Evolutionary conservation across 2,888 invertebrate genomes (phyloP), one percentile per base, ranked within the genome.

Genomic region (Adelphocoris suturalis): DNA sequence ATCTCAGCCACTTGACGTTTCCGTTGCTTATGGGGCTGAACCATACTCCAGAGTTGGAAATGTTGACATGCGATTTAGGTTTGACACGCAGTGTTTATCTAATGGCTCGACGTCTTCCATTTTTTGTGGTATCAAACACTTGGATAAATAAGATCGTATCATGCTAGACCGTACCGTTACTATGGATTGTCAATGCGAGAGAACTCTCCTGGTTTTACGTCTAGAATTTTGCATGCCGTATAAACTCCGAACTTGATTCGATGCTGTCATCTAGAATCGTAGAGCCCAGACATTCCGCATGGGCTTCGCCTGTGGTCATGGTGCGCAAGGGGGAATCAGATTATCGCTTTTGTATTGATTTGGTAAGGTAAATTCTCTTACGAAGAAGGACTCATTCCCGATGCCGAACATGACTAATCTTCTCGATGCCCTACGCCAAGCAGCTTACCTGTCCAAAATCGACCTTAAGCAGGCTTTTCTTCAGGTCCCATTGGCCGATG

Each of bases 331-430:
- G 92, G 90, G 91, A 92, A 19, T 78, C 91, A 7, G 16, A 11
- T 52, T 89, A 86, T 9, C 85, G 92, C 89, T 85, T 93, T 16
- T 94, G 93, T 90, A 92, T 94, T 0, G 93, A 94, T 94, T 93
- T 90, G 90, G 93, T 12, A 90, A 91, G 37, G 80, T 93, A 0
- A 94, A 94, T 91, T 16, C 13, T 2, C n/a, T 48, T 0, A 81
- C 89, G 0, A 48, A 81, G 19, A 89, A 89, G 28, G 89, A 89
- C 37, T 78, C 89, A 11, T 81, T 81, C 57, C 89, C 89, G 14
- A 61, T 89, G 61, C 89, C 89, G n/a, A 61, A 81, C 28, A 52
- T 89, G 27, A 75, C 16, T 37, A 55, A 23, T 13, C 75, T 89
- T 37, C 37, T 81, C 37, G 81, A 78, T 57, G 19, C 37, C 0